Evolutionary conservation across 2,797 vertebrate genomes (phyloP).

Genomic region (Poecilia picta): DNA sequence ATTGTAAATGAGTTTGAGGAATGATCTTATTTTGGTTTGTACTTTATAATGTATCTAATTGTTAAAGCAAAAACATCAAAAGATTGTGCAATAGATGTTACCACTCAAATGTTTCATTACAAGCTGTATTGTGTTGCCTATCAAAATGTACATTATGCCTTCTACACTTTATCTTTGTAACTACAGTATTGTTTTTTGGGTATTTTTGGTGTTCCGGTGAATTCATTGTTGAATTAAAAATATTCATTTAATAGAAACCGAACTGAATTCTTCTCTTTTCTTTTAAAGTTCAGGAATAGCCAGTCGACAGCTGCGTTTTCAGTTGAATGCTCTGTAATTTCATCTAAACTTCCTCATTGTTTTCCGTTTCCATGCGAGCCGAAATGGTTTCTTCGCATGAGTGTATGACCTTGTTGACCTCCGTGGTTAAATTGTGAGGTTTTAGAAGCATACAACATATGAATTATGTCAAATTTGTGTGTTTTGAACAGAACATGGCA

Average conservation of each 20-base stretch:
- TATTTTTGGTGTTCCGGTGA: not conserved
- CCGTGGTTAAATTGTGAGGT: conserved; percentile 11
- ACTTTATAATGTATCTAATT: conserved; percentile 27
- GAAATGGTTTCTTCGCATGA: not conserved
- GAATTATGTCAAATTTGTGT: no score
- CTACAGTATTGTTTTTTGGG: not conserved
- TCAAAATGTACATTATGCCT: not conserved
- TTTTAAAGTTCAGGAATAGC: not conserved
- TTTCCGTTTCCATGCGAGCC: not conserved
- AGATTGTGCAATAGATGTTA: conserved; percentile 35
- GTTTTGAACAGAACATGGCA: not conserved
- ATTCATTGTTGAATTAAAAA: conserved; percentile 46
- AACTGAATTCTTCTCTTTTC: conserved; percentile 4
- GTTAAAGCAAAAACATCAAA: not conserved
- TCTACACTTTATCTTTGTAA: not conserved
- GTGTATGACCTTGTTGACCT: conserved; percentile 7
- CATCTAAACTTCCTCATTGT: conserved; percentile 44
- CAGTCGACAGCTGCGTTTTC: conserved; percentile 43
- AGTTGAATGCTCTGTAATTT: conserved; percentile 23
- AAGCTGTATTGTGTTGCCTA: not conserved
- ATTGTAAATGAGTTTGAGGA: conserved; percentile 10
- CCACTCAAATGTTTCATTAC: not conserved
- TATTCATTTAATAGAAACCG: not conserved
- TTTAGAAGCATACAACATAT: fast-evolving
- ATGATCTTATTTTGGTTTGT: not conserved